Percentiles rank a stretch among this genome's conserved stretches.
phyloP scores from a whole-genome alignment of 2,888 invertebrate genomes.

The Cephus rjabovi region DNA sequence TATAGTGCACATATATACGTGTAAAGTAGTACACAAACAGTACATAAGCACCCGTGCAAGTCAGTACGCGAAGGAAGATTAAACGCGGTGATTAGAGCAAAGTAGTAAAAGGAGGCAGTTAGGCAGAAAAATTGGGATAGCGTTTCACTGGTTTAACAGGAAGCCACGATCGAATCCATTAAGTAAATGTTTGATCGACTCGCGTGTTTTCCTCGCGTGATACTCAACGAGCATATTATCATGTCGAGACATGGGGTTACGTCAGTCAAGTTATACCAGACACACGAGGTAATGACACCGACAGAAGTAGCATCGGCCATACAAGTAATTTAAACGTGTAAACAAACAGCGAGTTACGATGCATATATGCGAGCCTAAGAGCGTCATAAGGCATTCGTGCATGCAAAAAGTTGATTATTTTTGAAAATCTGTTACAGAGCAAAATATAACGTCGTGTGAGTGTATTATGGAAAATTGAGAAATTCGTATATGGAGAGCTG shows the following conservation, averaged over 20 bases:
- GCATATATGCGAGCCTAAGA: not conserved
- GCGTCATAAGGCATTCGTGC: not conserved
- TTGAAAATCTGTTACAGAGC: not conserved
- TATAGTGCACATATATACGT: not conserved
- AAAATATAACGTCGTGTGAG: not conserved
- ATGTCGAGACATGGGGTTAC: not conserved
- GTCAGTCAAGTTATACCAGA: not conserved
- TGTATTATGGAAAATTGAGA: not conserved
- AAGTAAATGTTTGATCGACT: not conserved
- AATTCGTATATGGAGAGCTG: constrained; percentile 17
- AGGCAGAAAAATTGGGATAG: not conserved
- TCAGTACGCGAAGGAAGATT: not conserved
- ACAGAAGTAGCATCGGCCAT: not conserved
- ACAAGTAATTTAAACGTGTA: not conserved
- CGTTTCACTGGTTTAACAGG: not conserved
- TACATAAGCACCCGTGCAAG: not conserved
- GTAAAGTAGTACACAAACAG: not conserved
- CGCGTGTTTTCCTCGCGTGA: not conserved
- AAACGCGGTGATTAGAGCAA: not conserved
- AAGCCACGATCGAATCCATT: not conserved
- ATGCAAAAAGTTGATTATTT: not conserved
- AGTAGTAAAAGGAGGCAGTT: not conserved
- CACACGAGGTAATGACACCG: not conserved
- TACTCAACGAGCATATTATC: not conserved
- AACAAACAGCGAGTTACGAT: not conserved